Base-by-base conservation (phyloP, 1,140 invertebrate genomes). In the Mylabris phalerata region DNA sequence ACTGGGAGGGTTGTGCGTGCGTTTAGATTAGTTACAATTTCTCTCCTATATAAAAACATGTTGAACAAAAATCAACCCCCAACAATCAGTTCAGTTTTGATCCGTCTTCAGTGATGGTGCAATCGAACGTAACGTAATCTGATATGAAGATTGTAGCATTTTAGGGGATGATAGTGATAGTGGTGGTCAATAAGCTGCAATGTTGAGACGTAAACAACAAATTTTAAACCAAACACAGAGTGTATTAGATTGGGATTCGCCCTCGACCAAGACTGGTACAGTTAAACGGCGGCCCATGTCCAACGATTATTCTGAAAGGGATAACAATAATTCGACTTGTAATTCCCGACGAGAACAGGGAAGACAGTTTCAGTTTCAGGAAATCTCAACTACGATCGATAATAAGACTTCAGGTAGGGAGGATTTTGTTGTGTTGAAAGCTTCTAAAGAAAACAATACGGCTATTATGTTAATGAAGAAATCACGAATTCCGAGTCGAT, bases 181-280 rank as follows among this genome's bases (percentile, higher is more conserved):
- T 32, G 32, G 32, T 32, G 32, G 4, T 32, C 32, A 32, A 5
- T 32, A 32, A 32, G 4, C 4, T 1, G 32, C 7, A 5, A 32
- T 5, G 32, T 19, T 32, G 32, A 10, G 48, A 67, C 57, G 55
- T 61, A 50, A 5, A 41, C 50, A 10, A 70, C 67, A 10, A 32
- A 32, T 32, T 4, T 32, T 5, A 32, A 32, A 32, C 19, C 19
- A 19, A 19, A 19, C 19, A 19, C 19, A 1, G 19, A 68, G 73
- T 49, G 74, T 70, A 24, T 73, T 84, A 57, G 83, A 85, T 57
- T 85, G 83, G 83, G 83, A 85, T 66, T 84, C 82, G 5, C 82
- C 82, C n/a, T 84, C 82, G n/a, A 70, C 78, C 2, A 79, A 79
- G 60, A 85, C 83, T 2, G 83, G 83, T 5, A 85, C 83, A 0